Conservation (phyloP, 92 coral and sea anemone genomes). For the Plumapathes pennacea region DNA sequence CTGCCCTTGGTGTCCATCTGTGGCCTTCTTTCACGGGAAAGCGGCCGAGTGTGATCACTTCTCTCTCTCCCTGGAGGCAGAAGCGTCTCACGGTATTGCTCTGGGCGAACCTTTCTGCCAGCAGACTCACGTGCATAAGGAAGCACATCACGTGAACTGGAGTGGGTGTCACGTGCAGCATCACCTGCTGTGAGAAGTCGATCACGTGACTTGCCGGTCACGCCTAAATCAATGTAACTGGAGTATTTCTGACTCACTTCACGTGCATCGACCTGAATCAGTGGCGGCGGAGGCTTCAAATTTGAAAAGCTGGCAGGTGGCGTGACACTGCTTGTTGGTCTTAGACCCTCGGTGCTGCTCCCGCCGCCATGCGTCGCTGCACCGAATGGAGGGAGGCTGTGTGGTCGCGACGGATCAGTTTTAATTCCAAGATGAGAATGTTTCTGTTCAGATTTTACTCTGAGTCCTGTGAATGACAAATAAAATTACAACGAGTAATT, state of each 20-base stretch:
- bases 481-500: no score
- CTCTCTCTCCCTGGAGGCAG: no score
- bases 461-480: no score
- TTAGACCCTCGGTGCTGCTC: conserved; percentile 12
- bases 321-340: conserved; percentile 8
- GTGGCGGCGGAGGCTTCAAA: conserved; percentile 85
- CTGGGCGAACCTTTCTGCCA: conserved; percentile 11
- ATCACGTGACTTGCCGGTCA: no score
- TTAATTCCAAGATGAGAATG: no score
- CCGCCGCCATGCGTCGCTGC: conserved; percentile 1
- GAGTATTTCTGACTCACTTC: no score
- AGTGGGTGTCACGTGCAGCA: conserved; percentile 57
- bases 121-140: conserved; percentile 21
- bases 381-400: conserved; percentile 22
- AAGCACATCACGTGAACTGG: neutral
- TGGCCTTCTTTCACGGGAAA: no score
- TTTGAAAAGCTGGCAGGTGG: conserved; percentile 13
- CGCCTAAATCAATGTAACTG: no score
- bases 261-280: conserved; percentile 80
- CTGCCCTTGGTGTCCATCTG: conserved; percentile 6
- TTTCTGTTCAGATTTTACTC: no score
- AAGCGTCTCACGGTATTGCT: no score
- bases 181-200: no score
- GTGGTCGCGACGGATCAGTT: conserved; percentile 17
- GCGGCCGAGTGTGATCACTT: no score